These are phyloP conservation scores for Cacatua alba DNA, from an alignment of 2,113 vertebrate genomes.

Conservation along the genomic window DNA sequence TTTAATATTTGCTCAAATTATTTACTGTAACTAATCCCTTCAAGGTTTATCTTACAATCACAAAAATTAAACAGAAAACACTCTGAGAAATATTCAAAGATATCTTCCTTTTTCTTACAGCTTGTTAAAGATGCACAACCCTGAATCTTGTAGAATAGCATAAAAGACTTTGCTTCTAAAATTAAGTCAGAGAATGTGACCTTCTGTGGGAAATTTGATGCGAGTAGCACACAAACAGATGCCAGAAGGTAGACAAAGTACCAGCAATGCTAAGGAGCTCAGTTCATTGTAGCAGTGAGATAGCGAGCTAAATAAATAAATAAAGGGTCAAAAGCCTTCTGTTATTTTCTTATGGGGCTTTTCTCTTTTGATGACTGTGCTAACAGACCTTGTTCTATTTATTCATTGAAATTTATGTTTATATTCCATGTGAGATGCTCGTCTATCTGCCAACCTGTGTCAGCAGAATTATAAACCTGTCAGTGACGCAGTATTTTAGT, in stretches of 20 bases:
- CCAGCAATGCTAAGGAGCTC: background rate
- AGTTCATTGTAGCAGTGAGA: background rate
- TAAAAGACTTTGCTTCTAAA: background rate
- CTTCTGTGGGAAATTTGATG: background rate
- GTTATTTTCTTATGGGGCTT: slow-evolving; percentile 52
- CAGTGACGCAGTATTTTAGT: slow-evolving; percentile 58
- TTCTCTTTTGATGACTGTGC: slow-evolving; percentile 48
- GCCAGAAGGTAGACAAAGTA: background rate
- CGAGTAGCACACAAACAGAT: background rate
- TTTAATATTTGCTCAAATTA: background rate
- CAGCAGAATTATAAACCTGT: slow-evolving; percentile 74
- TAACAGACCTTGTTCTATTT: slow-evolving; percentile 63
- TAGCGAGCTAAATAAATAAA: background rate
- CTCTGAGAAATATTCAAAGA: background rate
- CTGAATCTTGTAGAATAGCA: background rate
- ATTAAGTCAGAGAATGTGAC: background rate
- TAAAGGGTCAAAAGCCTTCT: slow-evolving; percentile 66
- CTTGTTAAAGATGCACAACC: background rate
- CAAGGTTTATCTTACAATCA: background rate
- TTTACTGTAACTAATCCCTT: background rate
- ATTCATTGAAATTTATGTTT: slow-evolving; percentile 67
- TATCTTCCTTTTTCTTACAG: background rate
- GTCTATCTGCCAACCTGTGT: slow-evolving; percentile 61
- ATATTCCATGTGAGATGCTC: slow-evolving; percentile 23
- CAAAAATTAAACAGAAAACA: background rate